A percentile compares a stretch with the other conserved stretches of the same genome.
phyloP scores from a whole-genome alignment of 2,797 vertebrate genomes.

The Mormyrops attenuatus region DNA sequence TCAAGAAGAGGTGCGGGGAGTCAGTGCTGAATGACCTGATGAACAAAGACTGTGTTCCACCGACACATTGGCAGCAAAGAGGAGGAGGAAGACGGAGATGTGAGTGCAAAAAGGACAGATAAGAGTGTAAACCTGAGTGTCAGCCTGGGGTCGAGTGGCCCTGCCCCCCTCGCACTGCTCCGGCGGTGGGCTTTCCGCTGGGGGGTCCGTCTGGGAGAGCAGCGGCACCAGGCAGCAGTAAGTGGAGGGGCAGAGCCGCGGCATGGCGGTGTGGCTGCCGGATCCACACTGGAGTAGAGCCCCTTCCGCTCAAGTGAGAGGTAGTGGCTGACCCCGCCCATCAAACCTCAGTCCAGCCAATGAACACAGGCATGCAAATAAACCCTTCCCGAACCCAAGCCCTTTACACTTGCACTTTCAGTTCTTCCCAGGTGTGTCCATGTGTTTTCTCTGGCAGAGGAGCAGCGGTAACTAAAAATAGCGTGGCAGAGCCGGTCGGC shows the following conservation, averaged over 20 bases:
- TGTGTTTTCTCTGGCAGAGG: background rate
- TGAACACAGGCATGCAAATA: background rate
- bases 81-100: background rate
- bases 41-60: background rate
- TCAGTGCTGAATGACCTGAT: slow-evolving; percentile 1
- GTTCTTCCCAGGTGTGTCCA: slow-evolving; percentile 6
- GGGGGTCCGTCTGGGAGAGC: slow-evolving; percentile 26
- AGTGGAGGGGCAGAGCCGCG: slow-evolving; percentile 29
- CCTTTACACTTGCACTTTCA: background rate
- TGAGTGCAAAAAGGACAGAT: background rate
- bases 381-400: background rate
- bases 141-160: background rate
- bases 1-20: background rate
- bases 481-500: slow-evolving; percentile 4
- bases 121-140: slow-evolving; percentile 15
- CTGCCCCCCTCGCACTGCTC: background rate
- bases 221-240: slow-evolving; percentile 36
- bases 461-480: slow-evolving; percentile 11
- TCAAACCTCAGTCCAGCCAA: background rate
- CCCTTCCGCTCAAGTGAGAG: background rate
- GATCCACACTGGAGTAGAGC: background rate
- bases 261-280: slow-evolving; percentile 24
- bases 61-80: background rate
- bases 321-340: background rate
- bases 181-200: background rate